A percentile compares a stretch with the other conserved stretches of the same genome.
These are phyloP conservation scores for Drosophila triauraria DNA, from an alignment of 1,140 invertebrate species.

Conservation along the genomic window DNA sequence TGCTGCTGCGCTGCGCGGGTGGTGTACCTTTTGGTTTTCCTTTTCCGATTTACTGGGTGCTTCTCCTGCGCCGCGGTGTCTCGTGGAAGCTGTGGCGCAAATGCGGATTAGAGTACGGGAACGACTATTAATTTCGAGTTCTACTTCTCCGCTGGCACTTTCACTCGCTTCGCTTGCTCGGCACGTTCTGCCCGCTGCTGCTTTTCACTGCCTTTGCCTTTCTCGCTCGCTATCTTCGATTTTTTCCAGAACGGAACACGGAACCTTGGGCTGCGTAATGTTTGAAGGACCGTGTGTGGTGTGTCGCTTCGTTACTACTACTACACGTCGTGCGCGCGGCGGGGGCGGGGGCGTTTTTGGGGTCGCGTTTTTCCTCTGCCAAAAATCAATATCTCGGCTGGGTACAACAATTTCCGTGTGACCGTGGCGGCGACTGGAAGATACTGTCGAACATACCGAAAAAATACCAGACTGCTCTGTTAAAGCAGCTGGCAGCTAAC, in stretches of 20 bases:
- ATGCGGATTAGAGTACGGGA: constrained; percentile 38
- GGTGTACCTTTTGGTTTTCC: constrained; percentile 1
- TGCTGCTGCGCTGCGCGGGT: constrained; percentile 20
- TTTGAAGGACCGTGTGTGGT: constrained; percentile 69
- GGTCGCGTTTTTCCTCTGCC: constrained; percentile 55
- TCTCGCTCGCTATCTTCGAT: constrained; percentile 34
- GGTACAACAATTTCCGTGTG: constrained; percentile 67
- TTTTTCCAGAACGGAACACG: constrained; percentile 32
- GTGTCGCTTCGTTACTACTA: constrained; percentile 69
- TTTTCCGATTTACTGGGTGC: constrained; percentile 5
- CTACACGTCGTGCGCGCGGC: constrained; percentile 62
- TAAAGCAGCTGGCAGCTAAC: background rate
- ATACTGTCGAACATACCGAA: background rate
- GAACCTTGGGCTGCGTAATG: constrained; percentile 78
- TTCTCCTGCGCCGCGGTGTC: constrained; percentile 9
- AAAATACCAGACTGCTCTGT: background rate
- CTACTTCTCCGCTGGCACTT: constrained; percentile 66
- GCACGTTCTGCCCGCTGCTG: constrained; percentile 57
- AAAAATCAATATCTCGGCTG: constrained; percentile 73
- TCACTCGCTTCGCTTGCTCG: constrained; percentile 70
- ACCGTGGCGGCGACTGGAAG: background rate
- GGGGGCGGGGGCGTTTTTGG: constrained; percentile 36
- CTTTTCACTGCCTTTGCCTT: constrained; percentile 3
- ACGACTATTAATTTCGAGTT: constrained; percentile 26
- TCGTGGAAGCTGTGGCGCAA: constrained; percentile 60